phyloP scores from a whole-genome alignment of 2,797 vertebrate genomes.

The Eulemur rubriventer region DNA sequence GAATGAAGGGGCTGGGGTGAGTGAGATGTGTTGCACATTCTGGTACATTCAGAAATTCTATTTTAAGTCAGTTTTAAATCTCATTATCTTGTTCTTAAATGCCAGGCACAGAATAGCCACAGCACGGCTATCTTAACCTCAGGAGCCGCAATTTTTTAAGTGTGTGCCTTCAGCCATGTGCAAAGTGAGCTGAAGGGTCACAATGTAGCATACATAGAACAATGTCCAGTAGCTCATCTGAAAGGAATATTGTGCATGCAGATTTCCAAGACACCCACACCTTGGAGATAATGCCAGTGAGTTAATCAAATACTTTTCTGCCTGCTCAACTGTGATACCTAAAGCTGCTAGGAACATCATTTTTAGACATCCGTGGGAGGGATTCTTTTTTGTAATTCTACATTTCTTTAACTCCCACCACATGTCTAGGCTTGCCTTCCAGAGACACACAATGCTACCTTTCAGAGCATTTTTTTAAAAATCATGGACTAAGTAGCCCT shows the following conservation, averaged over 20 bases:
- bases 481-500: conserved; percentile 21
- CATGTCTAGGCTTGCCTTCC: conserved; percentile 73
- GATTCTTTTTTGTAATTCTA: conserved; percentile 76
- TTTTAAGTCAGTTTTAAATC: conserved; percentile 49
- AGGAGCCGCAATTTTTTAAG: neutral
- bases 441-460: conserved; percentile 57
- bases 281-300: conserved; percentile 61
- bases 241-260: conserved; percentile 23
- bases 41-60: conserved; percentile 59
- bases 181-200: neutral
- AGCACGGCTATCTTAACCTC: conserved; percentile 13
- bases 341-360: conserved; percentile 80
- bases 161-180: neutral
- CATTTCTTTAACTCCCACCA: conserved; percentile 76
- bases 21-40: neutral
- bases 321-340: conserved; percentile 80
- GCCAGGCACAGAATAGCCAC: neutral
- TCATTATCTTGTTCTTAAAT: conserved; percentile 48
- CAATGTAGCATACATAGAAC: neutral
- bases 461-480: conserved; percentile 27
- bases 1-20: neutral
- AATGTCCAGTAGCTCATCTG: conserved; percentile 5
- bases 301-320: conserved; percentile 74
- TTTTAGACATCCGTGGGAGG: conserved; percentile 81
- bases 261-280: conserved; percentile 70